Base-by-base conservation (phyloP, 2,113 vertebrate species). In the Clarias macrocephalus region DNA sequence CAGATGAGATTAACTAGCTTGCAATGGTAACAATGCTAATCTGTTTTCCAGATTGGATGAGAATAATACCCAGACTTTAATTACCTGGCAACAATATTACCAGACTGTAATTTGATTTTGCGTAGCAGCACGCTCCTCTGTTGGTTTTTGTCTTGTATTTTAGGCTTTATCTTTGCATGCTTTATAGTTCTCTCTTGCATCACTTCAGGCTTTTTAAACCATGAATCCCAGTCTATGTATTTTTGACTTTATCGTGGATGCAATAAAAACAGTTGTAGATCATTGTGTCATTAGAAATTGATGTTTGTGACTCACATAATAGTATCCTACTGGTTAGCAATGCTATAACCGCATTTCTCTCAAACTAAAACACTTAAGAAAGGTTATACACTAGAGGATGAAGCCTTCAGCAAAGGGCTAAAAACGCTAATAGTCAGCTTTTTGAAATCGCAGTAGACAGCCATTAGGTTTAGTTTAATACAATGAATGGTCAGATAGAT, bases 351-450 rank as follows among this genome's bases (percentile, higher is more conserved):
- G 21, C 52, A 19, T 19, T 37, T 6, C 2, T 84, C 23, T 82
- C n/a, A 57, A 57, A 23, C 19, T 81, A 62, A 63, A 25, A 54
- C 33, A 30, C 18, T 54, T 83, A 75, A 48, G 72, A 83, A 70
- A 30, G 48, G 25, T 28, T 54, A 21, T 23, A 33, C 15, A 18
- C 42, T 3, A 54, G 28, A 57, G 28, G 6, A 23, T 16, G 5
- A 70, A 33, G 16, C 12, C n/a, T 72, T 83, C 70, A 56, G 48
- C 9, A 33, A 33, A 57, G 13, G n/a, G 18, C 16, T 83, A 57
- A 56, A 83, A 84, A 19, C 59, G 48, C 48, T 84, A 57, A 72
- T 70, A 28, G 33, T 72, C 65, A 83, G 48, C 23, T 28, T 70
- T 68, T 21, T 83, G n/a, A 21, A 57, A 84, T 12, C 12, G 42